Base-by-base conservation (phyloP, 1,140 invertebrate genomes). In the Lepidurus arcticus region DNA sequence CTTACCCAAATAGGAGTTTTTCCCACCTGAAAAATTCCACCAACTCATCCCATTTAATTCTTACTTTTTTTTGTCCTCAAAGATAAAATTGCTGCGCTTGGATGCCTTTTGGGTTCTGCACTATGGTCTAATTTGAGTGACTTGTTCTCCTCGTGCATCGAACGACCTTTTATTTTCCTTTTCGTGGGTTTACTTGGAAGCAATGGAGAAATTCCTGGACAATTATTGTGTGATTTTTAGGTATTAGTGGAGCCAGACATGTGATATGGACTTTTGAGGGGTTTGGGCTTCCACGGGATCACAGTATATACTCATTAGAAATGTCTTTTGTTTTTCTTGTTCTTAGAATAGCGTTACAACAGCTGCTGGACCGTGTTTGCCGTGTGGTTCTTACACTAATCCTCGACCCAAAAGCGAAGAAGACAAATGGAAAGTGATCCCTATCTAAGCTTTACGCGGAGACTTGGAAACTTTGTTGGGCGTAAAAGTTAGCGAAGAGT, bases 321-420 rank as follows among this genome's bases (percentile, higher is more conserved):
- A 7, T 65, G 53, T n/a, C 53, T 65, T 65, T 65, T 47, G 45
- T 47, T 65, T 65, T 5, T 65, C 13, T 65, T 65, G 53, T 13
- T 65, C 53, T 9, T 4, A 10, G 21, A 65, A 65, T 65, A 65
- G 13, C 53, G 53, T 16, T 65, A 65, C 13, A 47, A 65, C 53
- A 65, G 53, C 53, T 65, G 53, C 53, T 65, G 53, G 53, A n/a
- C 13, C 21, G 53, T 65, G 53, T 65, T 21, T 65, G 53, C 53
- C 8, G 53, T 11, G 53, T 65, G 16, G 47, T 65, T 65, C 53
- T 65, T 65, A 21, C 16, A 65, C 53, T 65, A 65, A 65, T 65
- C 53, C 53, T 34, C 34, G 34, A 34, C 53, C 7, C 53, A 21
- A 16, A 65, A 65, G 53, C 21, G 53, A 65, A 65, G n/a, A 65